These are phyloP conservation scores for Deroplatys truncata DNA, from an alignment of 2,888 invertebrate genomes.

Conservation along the genomic window DNA sequence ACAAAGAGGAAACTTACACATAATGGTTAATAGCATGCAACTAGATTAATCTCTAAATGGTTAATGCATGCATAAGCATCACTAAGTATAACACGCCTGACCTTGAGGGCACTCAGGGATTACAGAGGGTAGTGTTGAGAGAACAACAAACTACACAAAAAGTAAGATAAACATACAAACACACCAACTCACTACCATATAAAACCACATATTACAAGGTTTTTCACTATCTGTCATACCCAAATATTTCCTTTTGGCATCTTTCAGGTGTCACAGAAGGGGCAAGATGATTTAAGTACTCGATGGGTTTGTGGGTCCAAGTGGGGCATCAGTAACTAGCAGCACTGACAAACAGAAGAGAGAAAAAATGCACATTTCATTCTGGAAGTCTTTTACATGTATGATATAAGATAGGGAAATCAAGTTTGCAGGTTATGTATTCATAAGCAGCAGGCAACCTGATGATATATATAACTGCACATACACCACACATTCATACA, in stretches of 20 bases:
- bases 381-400: not conserved
- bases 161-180: not conserved
- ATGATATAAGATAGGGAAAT: not conserved
- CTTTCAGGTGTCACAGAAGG: not conserved
- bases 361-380: not conserved
- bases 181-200: not conserved
- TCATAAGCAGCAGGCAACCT: not conserved
- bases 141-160: too few species aligned
- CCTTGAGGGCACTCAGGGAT: too few species aligned
- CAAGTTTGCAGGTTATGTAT: not conserved
- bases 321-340: not conserved
- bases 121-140: too few species aligned
- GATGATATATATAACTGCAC: not conserved
- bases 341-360: not conserved
- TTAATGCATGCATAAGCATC: too few species aligned
- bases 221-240: not conserved
- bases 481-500: not conserved
- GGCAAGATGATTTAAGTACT: not conserved
- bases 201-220: not conserved
- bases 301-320: not conserved
- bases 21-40: too few species aligned
- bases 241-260: not conserved
- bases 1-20: too few species aligned
- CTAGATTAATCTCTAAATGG: too few species aligned
- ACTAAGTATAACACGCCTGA: too few species aligned